Evolutionary conservation across 2,888 invertebrate genomes (phyloP).

Genomic region (Amiota minor): DNA sequence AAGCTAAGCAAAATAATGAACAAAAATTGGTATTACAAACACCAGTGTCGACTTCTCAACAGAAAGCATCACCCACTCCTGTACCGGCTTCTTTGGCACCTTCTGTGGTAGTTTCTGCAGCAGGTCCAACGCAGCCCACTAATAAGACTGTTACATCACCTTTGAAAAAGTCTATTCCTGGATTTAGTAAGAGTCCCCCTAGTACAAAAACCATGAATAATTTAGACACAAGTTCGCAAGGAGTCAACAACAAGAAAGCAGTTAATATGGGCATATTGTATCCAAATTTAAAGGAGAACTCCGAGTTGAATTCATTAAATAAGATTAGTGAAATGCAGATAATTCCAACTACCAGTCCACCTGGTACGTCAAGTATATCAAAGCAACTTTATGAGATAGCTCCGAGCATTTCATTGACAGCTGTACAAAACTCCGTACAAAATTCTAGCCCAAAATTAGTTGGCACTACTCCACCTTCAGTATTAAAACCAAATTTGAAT

Average conservation of each 20-base stretch:
- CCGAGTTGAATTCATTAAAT: slow-evolving; percentile 39
- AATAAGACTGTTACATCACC: no score
- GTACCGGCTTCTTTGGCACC: neutral
- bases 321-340: slow-evolving; percentile 65
- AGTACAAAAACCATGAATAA: neutral
- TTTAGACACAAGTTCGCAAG: neutral
- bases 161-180: no score
- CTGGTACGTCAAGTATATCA: slow-evolving; percentile 61
- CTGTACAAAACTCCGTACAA: slow-evolving; percentile 45
- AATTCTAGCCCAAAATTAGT: neutral
- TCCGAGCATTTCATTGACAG: slow-evolving; percentile 67
- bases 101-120: neutral
- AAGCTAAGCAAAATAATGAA: neutral
- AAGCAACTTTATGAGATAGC: slow-evolving; percentile 66
- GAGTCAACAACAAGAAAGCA: slow-evolving; percentile 4
- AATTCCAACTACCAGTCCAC: slow-evolving; percentile 64
- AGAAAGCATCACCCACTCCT: neutral
- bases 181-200: no score
- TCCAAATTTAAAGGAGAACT: slow-evolving; percentile 38
- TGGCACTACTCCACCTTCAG: neutral
- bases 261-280: slow-evolving; percentile 54
- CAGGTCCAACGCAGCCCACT: neutral
- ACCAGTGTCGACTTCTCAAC: neutral
- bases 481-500: neutral
- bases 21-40: neutral